phyloP scores from a whole-genome alignment of 2,888 invertebrate species.

The Chouioia cunea region DNA sequence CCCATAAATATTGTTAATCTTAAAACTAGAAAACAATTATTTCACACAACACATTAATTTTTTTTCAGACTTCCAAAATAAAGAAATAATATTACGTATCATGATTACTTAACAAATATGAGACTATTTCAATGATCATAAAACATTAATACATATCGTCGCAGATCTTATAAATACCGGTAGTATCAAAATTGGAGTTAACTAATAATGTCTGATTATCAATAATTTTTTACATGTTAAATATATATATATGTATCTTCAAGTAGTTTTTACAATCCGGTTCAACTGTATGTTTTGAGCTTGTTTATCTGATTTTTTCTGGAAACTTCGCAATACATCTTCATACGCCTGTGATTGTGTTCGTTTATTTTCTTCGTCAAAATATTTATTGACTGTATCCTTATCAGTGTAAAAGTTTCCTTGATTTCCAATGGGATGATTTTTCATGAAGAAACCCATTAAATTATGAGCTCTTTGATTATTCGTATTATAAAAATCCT shows the following conservation, averaged over 20 bases:
- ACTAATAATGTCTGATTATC: slow-evolving; percentile 28
- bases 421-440: slow-evolving; percentile 56
- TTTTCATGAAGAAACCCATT: slow-evolving; percentile 64
- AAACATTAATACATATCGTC: too few species aligned
- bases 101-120: neutral
- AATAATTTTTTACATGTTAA: slow-evolving; percentile 11
- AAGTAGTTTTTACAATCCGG: neutral
- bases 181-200: neutral
- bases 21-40: slow-evolving; percentile 1
- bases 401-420: slow-evolving; percentile 48
- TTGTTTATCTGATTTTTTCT: slow-evolving; percentile 53
- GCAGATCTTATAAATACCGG: too few species aligned
- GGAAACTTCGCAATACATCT: slow-evolving; percentile 52
- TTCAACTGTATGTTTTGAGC: slow-evolving; percentile 15
- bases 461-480: slow-evolving; percentile 63
- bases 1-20: neutral
- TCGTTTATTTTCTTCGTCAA: slow-evolving; percentile 56
- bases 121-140: too few species aligned
- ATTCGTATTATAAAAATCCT: slow-evolving; percentile 56
- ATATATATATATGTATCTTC: neutral
- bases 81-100: neutral
- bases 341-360: slow-evolving; percentile 54
- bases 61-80: neutral
- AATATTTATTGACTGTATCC: slow-evolving; percentile 52
- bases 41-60: slow-evolving; percentile 3